Percentiles rank a stretch among this genome's conserved stretches.
These are phyloP conservation scores for Chrosomus eos DNA, from an alignment of 2,797 vertebrate species.

Conservation along the genomic window DNA sequence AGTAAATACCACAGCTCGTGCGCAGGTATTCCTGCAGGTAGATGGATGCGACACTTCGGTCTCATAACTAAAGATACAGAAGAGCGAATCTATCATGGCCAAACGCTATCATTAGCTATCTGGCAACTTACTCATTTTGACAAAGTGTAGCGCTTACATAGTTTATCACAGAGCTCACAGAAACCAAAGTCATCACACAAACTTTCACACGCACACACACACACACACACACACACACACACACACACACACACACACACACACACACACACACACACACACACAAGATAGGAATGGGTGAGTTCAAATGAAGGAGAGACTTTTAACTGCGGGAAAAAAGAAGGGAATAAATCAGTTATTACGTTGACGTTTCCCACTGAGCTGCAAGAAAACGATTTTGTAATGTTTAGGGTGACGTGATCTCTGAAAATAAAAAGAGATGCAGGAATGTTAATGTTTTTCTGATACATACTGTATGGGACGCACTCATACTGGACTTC, in stretches of 20 bases:
- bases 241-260: too few species aligned
- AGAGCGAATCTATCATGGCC: slow-evolving; percentile 51
- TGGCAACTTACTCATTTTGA: slow-evolving; percentile 60
- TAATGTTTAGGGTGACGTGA: slow-evolving; percentile 4
- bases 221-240: neutral
- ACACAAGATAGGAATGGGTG: slow-evolving; percentile 30
- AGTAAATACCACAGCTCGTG: neutral
- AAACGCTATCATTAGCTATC: slow-evolving; percentile 51
- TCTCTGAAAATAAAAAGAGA: neutral
- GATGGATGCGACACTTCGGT: slow-evolving; percentile 10
- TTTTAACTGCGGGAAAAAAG: slow-evolving; percentile 44
- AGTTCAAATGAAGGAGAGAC: slow-evolving; percentile 48
- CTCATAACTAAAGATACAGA: slow-evolving; percentile 52
- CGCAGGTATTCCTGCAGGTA: slow-evolving; percentile 13
- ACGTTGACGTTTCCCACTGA: neutral
- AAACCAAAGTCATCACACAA: slow-evolving; percentile 27
- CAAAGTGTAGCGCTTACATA: slow-evolving; percentile 49
- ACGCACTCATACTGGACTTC: slow-evolving; percentile 99
- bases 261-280: too few species aligned
- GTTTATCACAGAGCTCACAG: slow-evolving; percentile 54
- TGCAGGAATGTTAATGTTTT: neutral
- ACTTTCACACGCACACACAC: slow-evolving; percentile 32
- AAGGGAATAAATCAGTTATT: slow-evolving; percentile 25
- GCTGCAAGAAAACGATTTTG: neutral
- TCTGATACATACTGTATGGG: slow-evolving; percentile 93